Evolutionary conservation across 2,797 vertebrate species (phyloP).

Genomic region (Lindbergichthys nudifrons): DNA sequence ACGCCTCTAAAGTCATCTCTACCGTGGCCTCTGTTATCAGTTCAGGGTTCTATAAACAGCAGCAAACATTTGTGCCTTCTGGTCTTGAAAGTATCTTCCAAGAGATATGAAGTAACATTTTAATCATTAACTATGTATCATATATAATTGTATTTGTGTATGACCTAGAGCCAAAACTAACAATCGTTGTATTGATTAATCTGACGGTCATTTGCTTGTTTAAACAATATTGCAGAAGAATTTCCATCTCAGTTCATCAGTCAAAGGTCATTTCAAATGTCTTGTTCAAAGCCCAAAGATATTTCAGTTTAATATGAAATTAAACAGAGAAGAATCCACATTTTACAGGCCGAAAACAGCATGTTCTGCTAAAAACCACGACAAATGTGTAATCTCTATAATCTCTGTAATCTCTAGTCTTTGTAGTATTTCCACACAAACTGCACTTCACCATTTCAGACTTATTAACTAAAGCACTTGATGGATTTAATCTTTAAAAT

Average conservation of each 20-base stretch:
- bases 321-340: too few species aligned
- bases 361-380: neutral
- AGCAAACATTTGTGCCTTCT: neutral
- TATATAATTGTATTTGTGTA: neutral
- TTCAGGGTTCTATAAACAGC: neutral
- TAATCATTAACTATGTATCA: neutral
- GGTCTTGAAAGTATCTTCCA: neutral
- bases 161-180: too few species aligned
- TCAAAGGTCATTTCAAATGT: too few species aligned
- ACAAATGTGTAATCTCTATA: too few species aligned
- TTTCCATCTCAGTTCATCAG: too few species aligned
- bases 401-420: too few species aligned
- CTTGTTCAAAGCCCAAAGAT: too few species aligned
- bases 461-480: slow-evolving; percentile 10
- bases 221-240: too few species aligned
- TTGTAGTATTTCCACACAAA: neutral
- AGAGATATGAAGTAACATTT: neutral
- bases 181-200: too few species aligned
- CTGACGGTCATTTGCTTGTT: too few species aligned
- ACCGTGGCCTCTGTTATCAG: neutral
- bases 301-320: too few species aligned
- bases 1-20: neutral
- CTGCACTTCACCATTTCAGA: neutral
- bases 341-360: too few species aligned
- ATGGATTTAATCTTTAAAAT: neutral